Percentiles rank a stretch among this genome's conserved stretches.
phyloP scores from a whole-genome alignment of 1,140 invertebrate species.

The Dinothrombium tinctorium region DNA sequence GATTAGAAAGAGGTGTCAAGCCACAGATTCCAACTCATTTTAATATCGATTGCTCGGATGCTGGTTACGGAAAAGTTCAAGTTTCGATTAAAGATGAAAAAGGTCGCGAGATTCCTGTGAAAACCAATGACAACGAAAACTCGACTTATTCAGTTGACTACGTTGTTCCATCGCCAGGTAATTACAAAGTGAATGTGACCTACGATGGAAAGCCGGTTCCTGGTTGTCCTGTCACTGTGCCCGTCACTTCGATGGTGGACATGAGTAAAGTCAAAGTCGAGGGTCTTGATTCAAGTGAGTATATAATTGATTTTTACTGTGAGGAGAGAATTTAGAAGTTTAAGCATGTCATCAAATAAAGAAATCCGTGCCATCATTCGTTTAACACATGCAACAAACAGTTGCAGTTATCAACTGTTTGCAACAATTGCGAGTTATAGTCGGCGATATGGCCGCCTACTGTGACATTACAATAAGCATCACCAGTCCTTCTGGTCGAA shows the following conservation, averaged over 20 bases:
- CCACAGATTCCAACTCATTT: conserved; percentile 46
- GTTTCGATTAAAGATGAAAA: conserved; percentile 34
- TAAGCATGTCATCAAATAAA: too few species aligned
- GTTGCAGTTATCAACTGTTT: conserved; percentile 52
- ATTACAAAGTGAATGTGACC: conserved; percentile 39
- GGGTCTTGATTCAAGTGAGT: conserved; percentile 69
- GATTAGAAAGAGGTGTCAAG: conserved; percentile 41
- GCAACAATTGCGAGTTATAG: conserved; percentile 57
- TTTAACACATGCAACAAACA: too few species aligned
- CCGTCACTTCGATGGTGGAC: conserved; percentile 51
- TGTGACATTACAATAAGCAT: conserved; percentile 41
- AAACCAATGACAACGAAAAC: conserved; percentile 53
- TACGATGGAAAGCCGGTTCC: conserved; percentile 58
- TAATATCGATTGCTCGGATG: conserved; percentile 38
- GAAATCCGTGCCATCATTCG: too few species aligned
- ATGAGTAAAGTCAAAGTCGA: conserved; percentile 66
- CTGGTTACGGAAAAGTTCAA: conserved; percentile 26
- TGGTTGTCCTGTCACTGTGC: conserved; percentile 48
- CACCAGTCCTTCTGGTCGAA: conserved; percentile 42
- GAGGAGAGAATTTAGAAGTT: too few species aligned
- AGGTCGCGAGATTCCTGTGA: conserved; percentile 41
- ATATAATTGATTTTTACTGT: not conserved
- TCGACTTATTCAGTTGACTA: conserved; percentile 54
- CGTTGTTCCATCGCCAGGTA: conserved; percentile 37
- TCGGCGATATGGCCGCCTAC: conserved; percentile 29